Evolutionary conservation across 2,888 invertebrate species (phyloP).

Genomic region (Sarcophaga variegata): DNA sequence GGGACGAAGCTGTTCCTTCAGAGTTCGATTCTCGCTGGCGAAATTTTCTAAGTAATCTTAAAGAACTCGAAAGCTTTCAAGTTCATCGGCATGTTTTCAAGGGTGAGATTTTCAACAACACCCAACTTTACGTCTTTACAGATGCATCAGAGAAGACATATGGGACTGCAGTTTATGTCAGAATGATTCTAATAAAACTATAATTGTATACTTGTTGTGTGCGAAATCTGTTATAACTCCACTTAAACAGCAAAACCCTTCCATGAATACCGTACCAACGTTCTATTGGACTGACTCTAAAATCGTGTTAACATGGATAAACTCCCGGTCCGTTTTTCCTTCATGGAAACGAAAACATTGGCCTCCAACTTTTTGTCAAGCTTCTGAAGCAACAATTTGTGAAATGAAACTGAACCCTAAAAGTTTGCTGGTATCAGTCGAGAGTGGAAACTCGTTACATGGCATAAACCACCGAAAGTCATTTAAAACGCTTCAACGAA

Average conservation of each 20-base stretch:
- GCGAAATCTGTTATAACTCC: neutral
- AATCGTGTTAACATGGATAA: too few relatives aligned
- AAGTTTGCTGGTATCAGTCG: too few relatives aligned
- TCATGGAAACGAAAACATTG: neutral
- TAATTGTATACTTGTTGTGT: conserved; percentile 14
- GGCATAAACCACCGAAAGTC: too few relatives aligned
- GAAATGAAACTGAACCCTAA: too few relatives aligned
- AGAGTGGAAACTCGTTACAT: neutral
- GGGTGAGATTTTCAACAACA: neutral
- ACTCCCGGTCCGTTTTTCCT: conserved; percentile 1
- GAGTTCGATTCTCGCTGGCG: too few relatives aligned
- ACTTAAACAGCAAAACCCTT: neutral
- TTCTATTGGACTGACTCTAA: too few relatives aligned
- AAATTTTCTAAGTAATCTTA: neutral
- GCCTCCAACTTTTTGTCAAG: too few relatives aligned
- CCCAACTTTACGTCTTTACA: conserved; percentile 5
- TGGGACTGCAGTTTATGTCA: neutral
- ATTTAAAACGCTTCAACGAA: too few relatives aligned
- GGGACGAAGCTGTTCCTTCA: neutral
- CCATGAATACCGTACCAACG: neutral
- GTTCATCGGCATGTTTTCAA: neutral
- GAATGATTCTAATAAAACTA: neutral
- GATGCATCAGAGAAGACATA: conserved; percentile 1
- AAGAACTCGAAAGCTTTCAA: neutral
- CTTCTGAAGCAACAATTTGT: too few relatives aligned